Evolutionary conservation across 2,113 vertebrate genomes (phyloP).

Genomic region (Mionectes macconnelli): DNA sequence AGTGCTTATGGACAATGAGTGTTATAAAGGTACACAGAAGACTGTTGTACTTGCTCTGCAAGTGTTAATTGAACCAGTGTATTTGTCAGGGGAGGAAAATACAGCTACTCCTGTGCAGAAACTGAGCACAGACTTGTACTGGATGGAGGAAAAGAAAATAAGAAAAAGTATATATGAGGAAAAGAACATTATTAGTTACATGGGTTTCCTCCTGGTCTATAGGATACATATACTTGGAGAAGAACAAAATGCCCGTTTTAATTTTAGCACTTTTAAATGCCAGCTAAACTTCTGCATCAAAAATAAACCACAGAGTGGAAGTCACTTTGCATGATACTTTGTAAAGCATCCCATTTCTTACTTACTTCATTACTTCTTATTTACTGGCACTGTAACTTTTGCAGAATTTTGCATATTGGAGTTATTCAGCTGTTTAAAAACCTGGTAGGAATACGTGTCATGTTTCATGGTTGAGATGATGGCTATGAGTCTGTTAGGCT

Average conservation of each 20-base stretch:
- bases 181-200: not conserved
- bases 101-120: not conserved
- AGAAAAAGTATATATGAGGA: not conserved
- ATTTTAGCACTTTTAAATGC: not conserved
- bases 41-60: not conserved
- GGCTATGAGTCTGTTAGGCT: not conserved
- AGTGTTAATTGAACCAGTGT: not conserved
- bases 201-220: not conserved
- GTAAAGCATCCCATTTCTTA: not conserved
- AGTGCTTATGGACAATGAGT: not conserved
- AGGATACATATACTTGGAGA: not conserved
- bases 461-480: not conserved
- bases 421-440: not conserved
- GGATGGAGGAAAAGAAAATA: not conserved
- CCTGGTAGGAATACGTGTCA: not conserved
- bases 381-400: not conserved
- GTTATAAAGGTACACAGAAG: not conserved
- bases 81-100: not conserved
- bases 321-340: not conserved
- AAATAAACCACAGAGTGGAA: not conserved
- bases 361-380: not conserved
- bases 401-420: not conserved
- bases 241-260: not conserved
- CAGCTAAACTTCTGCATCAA: not conserved
- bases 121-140: not conserved